Conservation (phyloP, 1,140 invertebrate species). For the Campoletis sonorensis region DNA sequence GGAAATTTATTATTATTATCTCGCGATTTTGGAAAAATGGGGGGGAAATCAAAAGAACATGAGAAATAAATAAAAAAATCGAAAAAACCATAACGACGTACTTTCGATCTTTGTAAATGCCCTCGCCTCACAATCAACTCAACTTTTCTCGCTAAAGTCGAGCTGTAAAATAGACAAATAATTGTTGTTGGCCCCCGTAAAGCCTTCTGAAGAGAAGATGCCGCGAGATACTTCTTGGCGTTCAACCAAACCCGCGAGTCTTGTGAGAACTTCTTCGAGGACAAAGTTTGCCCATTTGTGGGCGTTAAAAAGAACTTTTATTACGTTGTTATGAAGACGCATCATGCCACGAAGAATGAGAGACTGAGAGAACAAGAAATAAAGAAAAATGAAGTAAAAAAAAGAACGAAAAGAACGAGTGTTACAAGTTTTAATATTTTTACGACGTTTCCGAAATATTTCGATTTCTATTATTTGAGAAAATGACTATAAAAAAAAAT, state of each 20-base stretch:
- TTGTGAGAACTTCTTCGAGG: slow-evolving; percentile 28
- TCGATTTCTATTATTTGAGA: neutral
- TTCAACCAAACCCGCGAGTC: neutral
- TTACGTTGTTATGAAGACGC: slow-evolving; percentile 53
- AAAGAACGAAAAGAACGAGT: neutral
- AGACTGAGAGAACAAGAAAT: neutral
- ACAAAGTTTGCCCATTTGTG: slow-evolving; percentile 54
- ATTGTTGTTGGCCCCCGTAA: slow-evolving; percentile 1
- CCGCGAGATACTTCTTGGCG: slow-evolving; percentile 21
- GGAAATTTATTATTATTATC: too few relatives aligned
- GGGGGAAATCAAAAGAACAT: too few relatives aligned
- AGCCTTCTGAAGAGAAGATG: neutral
- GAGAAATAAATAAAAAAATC: too few relatives aligned
- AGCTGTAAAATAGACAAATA: slow-evolving; percentile 43
- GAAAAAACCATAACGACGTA: neutral
- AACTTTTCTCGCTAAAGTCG: slow-evolving; percentile 8
- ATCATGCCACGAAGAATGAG: slow-evolving; percentile 30
- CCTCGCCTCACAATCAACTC: neutral
- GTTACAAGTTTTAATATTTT: slow-evolving; percentile 32
- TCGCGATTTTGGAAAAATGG: too few relatives aligned
- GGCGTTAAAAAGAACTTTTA: slow-evolving; percentile 51
- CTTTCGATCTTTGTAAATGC: neutral
- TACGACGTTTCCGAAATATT: slow-evolving; percentile 5
- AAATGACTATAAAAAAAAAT: neutral
- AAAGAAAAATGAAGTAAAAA: neutral